Conservation (phyloP, 1,140 invertebrate species). For the Hylyphantes graminicola region DNA sequence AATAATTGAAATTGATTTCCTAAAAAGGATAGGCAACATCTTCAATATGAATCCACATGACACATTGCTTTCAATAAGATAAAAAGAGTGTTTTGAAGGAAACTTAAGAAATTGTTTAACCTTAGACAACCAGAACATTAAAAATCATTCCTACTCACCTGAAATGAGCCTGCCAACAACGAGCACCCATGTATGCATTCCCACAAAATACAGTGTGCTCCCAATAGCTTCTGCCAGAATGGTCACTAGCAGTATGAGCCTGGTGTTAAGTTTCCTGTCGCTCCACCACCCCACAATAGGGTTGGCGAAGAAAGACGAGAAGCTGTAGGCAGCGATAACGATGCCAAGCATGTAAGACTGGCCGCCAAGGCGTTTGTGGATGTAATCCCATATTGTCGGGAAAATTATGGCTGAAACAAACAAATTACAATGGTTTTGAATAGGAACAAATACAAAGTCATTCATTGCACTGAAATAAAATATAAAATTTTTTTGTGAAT, state of each 20-base stretch:
- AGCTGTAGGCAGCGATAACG: constrained; percentile 60
- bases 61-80: too few species aligned
- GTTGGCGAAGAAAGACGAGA: constrained; percentile 61
- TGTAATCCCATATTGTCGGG: constrained; percentile 62
- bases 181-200: constrained; percentile 66
- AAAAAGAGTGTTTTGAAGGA: too few species aligned
- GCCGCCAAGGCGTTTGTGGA: constrained; percentile 45
- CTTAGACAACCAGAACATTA: too few species aligned
- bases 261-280: constrained; percentile 63
- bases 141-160: constrained; percentile 62
- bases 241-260: constrained; percentile 64
- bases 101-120: too few species aligned
- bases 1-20: too few species aligned
- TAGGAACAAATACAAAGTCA: too few species aligned
- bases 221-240: constrained; percentile 66
- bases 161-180: constrained; percentile 66
- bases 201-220: constrained; percentile 67
- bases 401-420: constrained; percentile 62
- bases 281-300: constrained; percentile 61
- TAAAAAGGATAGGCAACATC: too few species aligned
- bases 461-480: too few species aligned
- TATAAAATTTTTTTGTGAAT: too few species aligned
- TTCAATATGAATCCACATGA: too few species aligned
- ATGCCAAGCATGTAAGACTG: constrained; percentile 56
- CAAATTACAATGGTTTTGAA: too few species aligned